Base-by-base conservation (phyloP, 2,113 vertebrate genomes). In the Ranitomeya variabilis region DNA sequence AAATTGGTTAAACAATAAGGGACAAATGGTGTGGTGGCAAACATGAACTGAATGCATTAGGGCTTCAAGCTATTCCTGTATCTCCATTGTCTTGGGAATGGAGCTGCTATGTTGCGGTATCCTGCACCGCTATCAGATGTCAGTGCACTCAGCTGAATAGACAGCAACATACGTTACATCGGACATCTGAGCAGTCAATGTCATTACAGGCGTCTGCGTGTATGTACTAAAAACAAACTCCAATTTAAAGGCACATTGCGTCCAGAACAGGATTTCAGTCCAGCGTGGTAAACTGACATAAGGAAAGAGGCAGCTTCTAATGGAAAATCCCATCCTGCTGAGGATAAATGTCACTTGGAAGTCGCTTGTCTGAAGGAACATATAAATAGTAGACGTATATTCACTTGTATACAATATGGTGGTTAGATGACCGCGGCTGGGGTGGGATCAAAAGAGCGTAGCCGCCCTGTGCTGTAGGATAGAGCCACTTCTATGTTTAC, bases 161-260 rank as follows among this genome's bases (percentile, higher is more conserved):
- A 83, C 79, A 64, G 69, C 80, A 57, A 83, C 71, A 57, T 52
- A 81, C 19, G 71, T 83, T 88, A 83, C 69, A 88, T 26, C 83
- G 19, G 87, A 88, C 82, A 84, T 67, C n/a, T 59, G 81, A 89
- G 87, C 59, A 21, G 12, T 45, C 71, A 84, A 84, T 84, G 87
- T 84, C 87, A 89, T 77, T 84, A 89, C 60, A 84, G 87, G 55
- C 87, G 37, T 86, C 31, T 45, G 79, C 57, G 79, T 62, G 79
- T 62, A 81, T 31, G 57, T 19, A 60, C 79, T 23, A 62, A 81
- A 80, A 37, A 81, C 26, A 59, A 81, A 81, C 55, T 81, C 57
- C 57, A 62, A 60, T 81, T 81, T 81, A 81, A 81, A 81, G 79
- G 79, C 79, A 59, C 55, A 81, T 37, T 26, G 78, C 31, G 54